Evolutionary conservation across 64 coral and sea anemone species (phyloP).

Genomic region (Hydrozoanthus tunicans): DNA sequence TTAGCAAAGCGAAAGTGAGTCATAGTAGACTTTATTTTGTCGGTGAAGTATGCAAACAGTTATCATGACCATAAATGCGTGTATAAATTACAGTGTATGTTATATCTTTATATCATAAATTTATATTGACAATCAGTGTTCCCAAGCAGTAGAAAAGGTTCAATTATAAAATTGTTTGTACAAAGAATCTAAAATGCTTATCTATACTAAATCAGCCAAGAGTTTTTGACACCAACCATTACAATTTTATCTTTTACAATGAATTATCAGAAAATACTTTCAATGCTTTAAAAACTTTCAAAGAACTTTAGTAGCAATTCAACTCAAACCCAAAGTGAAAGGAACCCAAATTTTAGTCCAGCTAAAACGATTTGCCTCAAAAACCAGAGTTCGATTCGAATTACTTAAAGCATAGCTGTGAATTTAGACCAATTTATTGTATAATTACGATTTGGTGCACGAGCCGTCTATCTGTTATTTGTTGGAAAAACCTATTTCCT

Average conservation of each 20-base stretch:
- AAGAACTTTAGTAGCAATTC: not conserved
- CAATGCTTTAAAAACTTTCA: not conserved
- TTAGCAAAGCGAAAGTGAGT: too few species aligned
- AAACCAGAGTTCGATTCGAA: not conserved
- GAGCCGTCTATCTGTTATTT: not conserved
- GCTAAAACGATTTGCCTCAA: conserved; percentile 33
- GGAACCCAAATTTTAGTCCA: conserved; percentile 37
- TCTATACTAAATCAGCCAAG: too few species aligned
- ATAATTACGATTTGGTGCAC: too few species aligned
- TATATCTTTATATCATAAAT: too few species aligned
- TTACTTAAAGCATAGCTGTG: conserved; percentile 4
- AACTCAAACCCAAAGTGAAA: not conserved
- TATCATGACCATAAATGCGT: not conserved
- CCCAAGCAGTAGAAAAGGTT: conserved; percentile 16
- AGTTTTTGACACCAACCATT: too few species aligned
- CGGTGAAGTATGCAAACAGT: not conserved
- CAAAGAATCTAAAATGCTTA: not conserved
- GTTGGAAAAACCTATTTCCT: not conserved
- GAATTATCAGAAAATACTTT: conserved; percentile 2
- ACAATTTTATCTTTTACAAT: not conserved
- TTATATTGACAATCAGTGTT: not conserved
- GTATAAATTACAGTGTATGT: not conserved
- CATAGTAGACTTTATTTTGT: not conserved
- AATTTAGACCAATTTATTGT: not conserved
- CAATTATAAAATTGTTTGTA: conserved; percentile 14